Percentiles rank a stretch among this genome's conserved stretches.
phyloP scores from a whole-genome alignment of 2,113 vertebrate genomes.

The Nannobrachium achirus region DNA sequence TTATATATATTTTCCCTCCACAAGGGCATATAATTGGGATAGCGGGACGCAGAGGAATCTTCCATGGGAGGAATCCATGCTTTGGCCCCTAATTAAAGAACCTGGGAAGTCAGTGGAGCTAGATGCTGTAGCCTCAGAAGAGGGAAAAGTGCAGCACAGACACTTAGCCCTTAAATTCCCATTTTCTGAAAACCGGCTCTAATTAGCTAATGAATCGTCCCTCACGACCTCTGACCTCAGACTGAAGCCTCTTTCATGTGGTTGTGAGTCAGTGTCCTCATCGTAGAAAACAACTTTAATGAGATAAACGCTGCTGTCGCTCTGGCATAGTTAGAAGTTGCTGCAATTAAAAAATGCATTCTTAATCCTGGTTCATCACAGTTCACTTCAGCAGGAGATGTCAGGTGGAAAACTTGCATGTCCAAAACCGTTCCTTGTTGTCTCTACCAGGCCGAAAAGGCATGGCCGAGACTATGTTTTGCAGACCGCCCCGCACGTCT shows the following conservation, averaged over 20 bases:
- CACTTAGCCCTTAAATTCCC: constrained; percentile 38
- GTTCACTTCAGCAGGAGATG: no score
- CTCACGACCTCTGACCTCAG: constrained; percentile 62
- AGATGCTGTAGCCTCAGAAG: constrained; percentile 26
- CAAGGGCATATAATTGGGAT: constrained; percentile 68
- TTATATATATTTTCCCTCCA: constrained; percentile 69
- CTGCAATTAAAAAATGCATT: not conserved
- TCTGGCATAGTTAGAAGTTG: constrained; percentile 14
- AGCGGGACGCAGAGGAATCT: constrained; percentile 52
- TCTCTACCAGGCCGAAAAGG: no score
- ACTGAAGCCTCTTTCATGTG: constrained; percentile 38
- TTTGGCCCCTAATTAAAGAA: constrained; percentile 70
- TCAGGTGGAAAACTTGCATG: no score
- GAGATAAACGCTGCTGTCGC: constrained; percentile 41
- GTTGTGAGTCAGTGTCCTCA: constrained; percentile 52
- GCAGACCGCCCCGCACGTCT: no score
- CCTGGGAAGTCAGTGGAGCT: constrained; percentile 36
- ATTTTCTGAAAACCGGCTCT: constrained; percentile 49
- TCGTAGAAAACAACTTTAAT: constrained; percentile 48
- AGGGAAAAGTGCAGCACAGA: constrained; percentile 34
- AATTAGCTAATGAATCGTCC: constrained; percentile 69
- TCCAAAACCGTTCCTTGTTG: no score
- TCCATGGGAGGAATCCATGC: constrained; percentile 53
- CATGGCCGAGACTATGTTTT: no score
- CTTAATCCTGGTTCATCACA: not conserved